Evolutionary conservation across 1,140 invertebrate genomes (phyloP), one percentile per base, ranked within the genome.

Genomic region (Idris sp.): DNA sequence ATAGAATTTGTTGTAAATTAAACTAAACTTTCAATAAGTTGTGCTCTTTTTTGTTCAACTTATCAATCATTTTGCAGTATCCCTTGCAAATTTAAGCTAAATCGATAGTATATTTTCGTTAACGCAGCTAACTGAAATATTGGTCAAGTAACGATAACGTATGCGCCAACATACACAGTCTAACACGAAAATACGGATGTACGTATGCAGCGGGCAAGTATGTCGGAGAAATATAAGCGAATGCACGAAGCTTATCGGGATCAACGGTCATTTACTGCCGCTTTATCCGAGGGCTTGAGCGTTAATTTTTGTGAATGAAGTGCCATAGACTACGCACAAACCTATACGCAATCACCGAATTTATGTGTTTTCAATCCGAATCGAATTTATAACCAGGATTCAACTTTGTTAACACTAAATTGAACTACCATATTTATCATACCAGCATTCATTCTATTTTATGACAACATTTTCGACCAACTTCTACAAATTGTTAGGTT

Each of bases 41-140:
- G n/a, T n/a, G n/a, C n/a, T n/a, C n/a, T n/a, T n/a, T n/a, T 10
- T 14, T n/a, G 35, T n/a, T 48, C 25, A 38, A 62, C 13, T 76
- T 71, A 65, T 69, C 59, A 65, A 69, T 74, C 56, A 74, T 26
- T 38, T 43, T 49, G 15, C 30, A 18, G n/a, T 58, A 73, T 44
- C 44, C 35, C 54, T 46, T 35, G 49, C 53, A 40, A 73, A 59
- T 65, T 73, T 59, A 40, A 51, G 16, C 19, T n/a, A 14, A 58
- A 73, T 44, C 53, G 49, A 53, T 65, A 73, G 59, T 73, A 65
- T 65, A 73, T 65, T 77, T 72, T 74, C 46, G 74, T 76, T 83
- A 79, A 77, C 64, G 71, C 51, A 40, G 49, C 58, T 84, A 84
- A 84, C 81, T 82, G 83, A 83, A 84, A 84, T 84, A 84, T 82